These are phyloP conservation scores for Nothocercus julius DNA, from an alignment of 2,113 vertebrate species.

Conservation along the genomic window DNA sequence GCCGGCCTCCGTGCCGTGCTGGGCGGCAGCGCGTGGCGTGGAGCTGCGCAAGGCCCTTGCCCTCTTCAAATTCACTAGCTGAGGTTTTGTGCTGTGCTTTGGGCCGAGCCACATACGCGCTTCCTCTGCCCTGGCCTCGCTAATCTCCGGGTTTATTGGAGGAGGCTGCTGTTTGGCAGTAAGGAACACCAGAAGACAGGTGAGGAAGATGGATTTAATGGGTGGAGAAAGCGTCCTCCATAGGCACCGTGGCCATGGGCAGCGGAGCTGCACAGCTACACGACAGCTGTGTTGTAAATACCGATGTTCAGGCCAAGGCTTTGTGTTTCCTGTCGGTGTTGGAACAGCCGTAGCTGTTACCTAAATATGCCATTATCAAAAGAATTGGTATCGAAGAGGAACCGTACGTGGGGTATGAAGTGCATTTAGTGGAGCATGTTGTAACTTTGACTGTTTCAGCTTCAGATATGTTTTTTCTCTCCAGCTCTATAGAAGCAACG, in stretches of 20 bases:
- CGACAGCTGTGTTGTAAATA: background rate
- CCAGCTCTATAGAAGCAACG: background rate
- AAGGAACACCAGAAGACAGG: background rate
- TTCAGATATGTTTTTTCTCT: background rate
- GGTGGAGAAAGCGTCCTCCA: background rate
- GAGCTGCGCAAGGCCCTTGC: too few relatives aligned
- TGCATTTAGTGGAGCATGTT: background rate
- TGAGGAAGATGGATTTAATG: background rate
- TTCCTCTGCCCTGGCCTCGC: too few relatives aligned
- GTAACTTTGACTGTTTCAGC: background rate
- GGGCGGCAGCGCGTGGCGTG: too few relatives aligned
- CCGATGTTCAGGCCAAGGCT: background rate
- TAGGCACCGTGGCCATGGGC: background rate
- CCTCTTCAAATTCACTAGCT: too few relatives aligned
- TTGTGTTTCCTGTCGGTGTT: background rate
- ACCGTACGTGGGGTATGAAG: background rate
- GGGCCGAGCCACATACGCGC: too few relatives aligned
- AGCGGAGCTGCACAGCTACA: background rate
- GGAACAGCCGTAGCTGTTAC: background rate
- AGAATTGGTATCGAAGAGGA: background rate
- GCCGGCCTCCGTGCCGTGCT: too few relatives aligned
- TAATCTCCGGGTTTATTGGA: background rate
- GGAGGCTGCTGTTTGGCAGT: background rate
- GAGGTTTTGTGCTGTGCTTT: too few relatives aligned
- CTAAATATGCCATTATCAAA: background rate